Conservation (phyloP, 2,797 vertebrate genomes). For the Danio aesculapii region DNA sequence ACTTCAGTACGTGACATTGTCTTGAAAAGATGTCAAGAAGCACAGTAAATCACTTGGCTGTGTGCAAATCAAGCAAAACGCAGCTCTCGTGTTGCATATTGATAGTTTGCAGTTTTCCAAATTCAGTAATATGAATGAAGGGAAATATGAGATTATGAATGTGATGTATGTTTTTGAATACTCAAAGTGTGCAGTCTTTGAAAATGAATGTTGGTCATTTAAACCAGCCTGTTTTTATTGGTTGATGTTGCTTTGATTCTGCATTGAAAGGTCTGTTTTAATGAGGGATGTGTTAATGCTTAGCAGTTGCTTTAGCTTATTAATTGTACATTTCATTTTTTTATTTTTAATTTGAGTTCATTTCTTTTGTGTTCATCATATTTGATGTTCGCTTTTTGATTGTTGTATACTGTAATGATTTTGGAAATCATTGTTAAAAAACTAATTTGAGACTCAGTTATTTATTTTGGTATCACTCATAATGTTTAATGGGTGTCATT, state of each 20-base stretch:
- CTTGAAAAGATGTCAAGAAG: conserved; percentile 22
- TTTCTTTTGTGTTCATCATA: conserved; percentile 22
- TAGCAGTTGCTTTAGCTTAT: conserved; percentile 1
- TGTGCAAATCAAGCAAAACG: conserved; percentile 4
- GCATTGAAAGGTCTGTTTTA: conserved; percentile 1
- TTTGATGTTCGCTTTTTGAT: neutral
- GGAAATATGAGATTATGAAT: neutral
- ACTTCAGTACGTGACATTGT: conserved; percentile 37
- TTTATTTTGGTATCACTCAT: conserved; percentile 36
- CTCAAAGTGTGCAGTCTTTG: neutral
- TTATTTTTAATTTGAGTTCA: neutral
- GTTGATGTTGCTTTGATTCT: conserved; percentile 1
- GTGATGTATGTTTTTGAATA: neutral
- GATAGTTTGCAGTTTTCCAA: conserved; percentile 5
- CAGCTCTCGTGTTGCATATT: conserved; percentile 18
- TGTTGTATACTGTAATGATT: conserved; percentile 7
- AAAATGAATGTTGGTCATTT: neutral
- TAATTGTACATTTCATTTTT: neutral
- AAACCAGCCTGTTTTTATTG: neutral
- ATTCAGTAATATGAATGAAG: neutral
- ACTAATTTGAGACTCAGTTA: conserved; percentile 1
- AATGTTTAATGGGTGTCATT: neutral
- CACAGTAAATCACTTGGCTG: conserved; percentile 34
- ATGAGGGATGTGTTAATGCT: conserved; percentile 9
- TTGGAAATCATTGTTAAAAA: conserved; percentile 14